Percentiles rank a stretch among this genome's conserved stretches.
These are phyloP conservation scores for Acronicta leporina DNA, from an alignment of 2,888 invertebrate species.

Conservation along the genomic window DNA sequence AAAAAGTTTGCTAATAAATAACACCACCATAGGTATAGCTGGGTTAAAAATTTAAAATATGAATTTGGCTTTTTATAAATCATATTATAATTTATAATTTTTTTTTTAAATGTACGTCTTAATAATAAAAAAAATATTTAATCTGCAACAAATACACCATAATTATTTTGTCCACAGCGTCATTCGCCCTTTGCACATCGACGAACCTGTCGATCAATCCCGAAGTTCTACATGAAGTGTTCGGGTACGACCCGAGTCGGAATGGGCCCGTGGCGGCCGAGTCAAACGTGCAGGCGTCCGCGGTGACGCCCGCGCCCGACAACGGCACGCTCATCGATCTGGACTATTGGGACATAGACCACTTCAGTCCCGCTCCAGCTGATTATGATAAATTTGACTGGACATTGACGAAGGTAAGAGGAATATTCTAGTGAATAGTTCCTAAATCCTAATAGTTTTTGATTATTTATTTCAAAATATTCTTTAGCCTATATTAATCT, in stretches of 20 bases:
- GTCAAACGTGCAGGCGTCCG: constrained; percentile 59
- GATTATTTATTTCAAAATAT: too few relatives aligned
- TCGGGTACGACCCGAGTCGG: constrained; percentile 56
- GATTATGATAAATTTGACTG: constrained; percentile 91
- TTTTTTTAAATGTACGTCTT: too few relatives aligned
- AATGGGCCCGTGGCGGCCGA: constrained; percentile 12
- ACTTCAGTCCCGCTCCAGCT: constrained; percentile 64
- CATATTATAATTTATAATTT: too few relatives aligned
- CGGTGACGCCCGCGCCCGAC: constrained; percentile 62
- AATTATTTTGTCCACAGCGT: constrained; percentile 54
- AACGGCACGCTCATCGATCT: constrained; percentile 64
- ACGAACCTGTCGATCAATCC: constrained; percentile 57
- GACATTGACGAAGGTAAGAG: constrained; percentile 90
- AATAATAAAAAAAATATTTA: too few relatives aligned
- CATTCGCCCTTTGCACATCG: constrained; percentile 54
- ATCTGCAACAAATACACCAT: neutral
- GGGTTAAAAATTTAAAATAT: too few relatives aligned
- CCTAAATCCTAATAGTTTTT: too few relatives aligned
- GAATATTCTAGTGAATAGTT: neutral
- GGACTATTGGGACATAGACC: constrained; percentile 71
- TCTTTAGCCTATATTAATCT: too few relatives aligned
- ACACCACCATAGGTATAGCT: too few relatives aligned
- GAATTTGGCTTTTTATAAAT: too few relatives aligned
- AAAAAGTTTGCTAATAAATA: neutral
- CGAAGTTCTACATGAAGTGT: constrained; percentile 65